Base-by-base conservation (phyloP, 2,888 invertebrate species). In the Stramonita haemastoma region DNA sequence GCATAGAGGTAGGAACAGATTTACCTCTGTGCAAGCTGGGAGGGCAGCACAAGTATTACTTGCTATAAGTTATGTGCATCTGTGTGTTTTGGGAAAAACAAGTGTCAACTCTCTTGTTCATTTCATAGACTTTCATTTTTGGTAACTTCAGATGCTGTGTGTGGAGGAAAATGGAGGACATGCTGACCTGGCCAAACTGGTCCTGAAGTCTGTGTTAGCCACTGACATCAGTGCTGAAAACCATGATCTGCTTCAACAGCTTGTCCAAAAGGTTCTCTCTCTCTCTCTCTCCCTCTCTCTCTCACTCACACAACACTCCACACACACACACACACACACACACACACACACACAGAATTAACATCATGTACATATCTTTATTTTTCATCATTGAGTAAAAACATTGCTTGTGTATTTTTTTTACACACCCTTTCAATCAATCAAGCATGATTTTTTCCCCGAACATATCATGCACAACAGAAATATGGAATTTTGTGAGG, bases 241-340 rank as follows among this genome's bases (percentile, higher is more conserved):
- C 83, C 70, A 89, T 32, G 89, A 89, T 22, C 15, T 32, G 5
- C 17, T 89, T 6, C n/a, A n/a, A n/a, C 29, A n/a, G 0, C n/a
- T 84, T 84, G 17, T 89, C 26, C 73, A 89, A 32, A 84, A 89
- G 89, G 89, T 89, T 57, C 26, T 26, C 56, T 46, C 46, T 46
- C 4, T 46, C 46, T 46, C 46, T 46, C 4, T 46, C 46, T 46
- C 46, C 8, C 46, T 15, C 77, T 77, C 29, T 15, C 29, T 77
- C 29, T 77, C 77, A 77, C 79, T 32, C 29, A 79, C 32, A 36
- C 83, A 83, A 15, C 13, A n/a, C 19, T 46, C 5, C 83, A 46
- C 83, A 83, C 46, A 26, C 46, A 83, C 17, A 46, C 83, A 46
- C 73, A 26, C 73, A 73, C 73, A 73, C 73, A 73, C 6, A 26